These are phyloP conservation scores for Tigriopus japonicus DNA, from an alignment of 1,140 invertebrate genomes.

Conservation along the genomic window DNA sequence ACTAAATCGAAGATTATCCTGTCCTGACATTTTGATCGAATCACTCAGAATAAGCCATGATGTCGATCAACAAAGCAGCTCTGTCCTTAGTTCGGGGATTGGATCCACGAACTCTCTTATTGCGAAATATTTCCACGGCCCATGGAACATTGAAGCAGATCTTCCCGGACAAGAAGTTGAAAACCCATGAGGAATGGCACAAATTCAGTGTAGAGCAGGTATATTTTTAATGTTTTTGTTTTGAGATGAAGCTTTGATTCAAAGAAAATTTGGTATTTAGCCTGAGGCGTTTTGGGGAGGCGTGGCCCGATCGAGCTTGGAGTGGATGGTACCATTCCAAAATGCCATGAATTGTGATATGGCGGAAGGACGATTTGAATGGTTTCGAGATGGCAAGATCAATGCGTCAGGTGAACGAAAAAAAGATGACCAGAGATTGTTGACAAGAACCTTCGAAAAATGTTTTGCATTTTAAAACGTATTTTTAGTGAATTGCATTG, in stretches of 20 bases:
- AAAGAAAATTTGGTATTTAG: no score
- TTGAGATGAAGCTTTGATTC: not conserved
- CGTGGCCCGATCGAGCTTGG: slow-evolving; percentile 25
- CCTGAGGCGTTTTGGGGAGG: slow-evolving; percentile 31
- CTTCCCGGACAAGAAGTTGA: slow-evolving; percentile 15
- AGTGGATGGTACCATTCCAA: slow-evolving; percentile 29
- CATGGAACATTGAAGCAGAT: slow-evolving; percentile 21
- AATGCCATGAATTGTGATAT: slow-evolving; percentile 27
- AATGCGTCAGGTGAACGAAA: slow-evolving; percentile 30
- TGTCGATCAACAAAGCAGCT: no score
- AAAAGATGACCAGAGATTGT: not conserved
- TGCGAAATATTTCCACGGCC: not conserved
- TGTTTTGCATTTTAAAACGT: not conserved
- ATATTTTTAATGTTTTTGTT: slow-evolving; percentile 10
- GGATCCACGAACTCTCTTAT: no score
- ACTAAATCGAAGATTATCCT: no score
- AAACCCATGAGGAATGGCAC: slow-evolving; percentile 21
- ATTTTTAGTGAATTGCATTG: slow-evolving; percentile 33
- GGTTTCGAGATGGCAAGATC: slow-evolving; percentile 28
- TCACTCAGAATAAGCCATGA: no score
- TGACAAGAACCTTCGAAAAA: not conserved
- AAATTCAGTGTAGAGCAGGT: slow-evolving; percentile 23
- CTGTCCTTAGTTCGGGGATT: no score
- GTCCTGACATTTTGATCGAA: no score
- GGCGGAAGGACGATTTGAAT: slow-evolving; percentile 23